Percentiles rank a stretch among this genome's conserved stretches.
phyloP scores from a whole-genome alignment of 2,888 invertebrate species.

The Sesia apiformis region DNA sequence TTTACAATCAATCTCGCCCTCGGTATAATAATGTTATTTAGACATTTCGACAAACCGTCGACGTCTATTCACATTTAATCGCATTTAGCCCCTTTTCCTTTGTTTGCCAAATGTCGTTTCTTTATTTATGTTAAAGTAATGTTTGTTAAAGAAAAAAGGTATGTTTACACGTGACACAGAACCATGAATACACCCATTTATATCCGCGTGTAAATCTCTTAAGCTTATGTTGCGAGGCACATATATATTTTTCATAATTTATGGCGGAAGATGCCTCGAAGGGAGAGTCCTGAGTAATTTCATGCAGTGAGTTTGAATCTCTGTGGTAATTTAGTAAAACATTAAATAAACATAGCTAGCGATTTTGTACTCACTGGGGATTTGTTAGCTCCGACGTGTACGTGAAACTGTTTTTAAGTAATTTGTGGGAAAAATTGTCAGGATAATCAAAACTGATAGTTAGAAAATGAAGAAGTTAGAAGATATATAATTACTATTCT shows the following conservation, averaged over 20 bases:
- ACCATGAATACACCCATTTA: constrained; percentile 12
- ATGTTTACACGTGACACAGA: constrained; percentile 3
- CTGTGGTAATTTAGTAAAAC: constrained; percentile 9
- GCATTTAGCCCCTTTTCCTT: neutral
- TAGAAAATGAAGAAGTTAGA: too few relatives aligned
- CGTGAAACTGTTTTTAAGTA: too few relatives aligned
- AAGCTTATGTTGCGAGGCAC: constrained; percentile 20
- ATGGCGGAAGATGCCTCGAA: constrained; percentile 16
- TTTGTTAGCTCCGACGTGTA: too few relatives aligned
- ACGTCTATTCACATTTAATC: neutral
- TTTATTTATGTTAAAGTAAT: constrained; percentile 5
- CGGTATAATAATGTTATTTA: neutral
- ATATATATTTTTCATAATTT: constrained; percentile 26
- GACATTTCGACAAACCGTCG: neutral
- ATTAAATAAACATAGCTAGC: neutral
- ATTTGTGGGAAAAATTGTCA: too few relatives aligned
- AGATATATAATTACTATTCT: too few relatives aligned
- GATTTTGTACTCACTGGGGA: too few relatives aligned
- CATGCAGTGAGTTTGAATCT: constrained; percentile 18
- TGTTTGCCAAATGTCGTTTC: constrained; percentile 1
- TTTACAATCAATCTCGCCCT: neutral
- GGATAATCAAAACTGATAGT: too few relatives aligned
- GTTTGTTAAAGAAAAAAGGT: constrained; percentile 2
- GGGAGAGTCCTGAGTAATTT: constrained; percentile 19
- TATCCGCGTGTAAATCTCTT: constrained; percentile 24